Percentiles rank a stretch among this genome's conserved stretches.
These are phyloP conservation scores for Sus cebifrons DNA, from an alignment of 2,797 vertebrate genomes.

Conservation along the genomic window DNA sequence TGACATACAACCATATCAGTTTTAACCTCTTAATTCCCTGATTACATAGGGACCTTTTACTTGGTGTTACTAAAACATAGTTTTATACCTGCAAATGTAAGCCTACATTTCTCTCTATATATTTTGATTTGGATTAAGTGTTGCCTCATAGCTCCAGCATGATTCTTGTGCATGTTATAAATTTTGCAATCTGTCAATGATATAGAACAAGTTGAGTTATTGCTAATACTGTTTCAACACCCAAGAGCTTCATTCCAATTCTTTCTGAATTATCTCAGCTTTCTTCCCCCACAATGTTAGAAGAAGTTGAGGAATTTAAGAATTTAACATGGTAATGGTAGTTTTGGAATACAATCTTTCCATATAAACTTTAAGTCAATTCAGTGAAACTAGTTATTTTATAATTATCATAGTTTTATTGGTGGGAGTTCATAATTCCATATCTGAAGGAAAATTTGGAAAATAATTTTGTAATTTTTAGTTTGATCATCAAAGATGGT, in stretches of 20 bases:
- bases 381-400: background rate
- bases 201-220: slow-evolving; percentile 20
- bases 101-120: background rate
- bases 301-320: slow-evolving; percentile 66
- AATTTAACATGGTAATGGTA: slow-evolving; percentile 67
- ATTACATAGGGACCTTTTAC: slow-evolving; percentile 23
- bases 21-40: slow-evolving; percentile 41
- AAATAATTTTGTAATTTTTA: slow-evolving; percentile 49
- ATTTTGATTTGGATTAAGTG: slow-evolving; percentile 59
- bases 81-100: background rate
- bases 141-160: slow-evolving; percentile 31
- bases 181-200: slow-evolving; percentile 37
- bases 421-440: background rate
- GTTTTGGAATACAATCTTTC: slow-evolving; percentile 69
- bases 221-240: slow-evolving; percentile 48
- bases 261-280: slow-evolving; percentile 63
- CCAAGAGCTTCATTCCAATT: slow-evolving; percentile 44
- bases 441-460: slow-evolving; percentile 42
- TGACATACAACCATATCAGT: background rate
- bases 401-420: background rate
- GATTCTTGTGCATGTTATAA: slow-evolving; percentile 60
- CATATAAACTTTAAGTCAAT: slow-evolving; percentile 57
- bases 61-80: background rate
- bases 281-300: slow-evolving; percentile 61
- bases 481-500: slow-evolving; percentile 12